Evolutionary conservation across 2,797 vertebrate species (phyloP).

Genomic region (Syngnathus acus): DNA sequence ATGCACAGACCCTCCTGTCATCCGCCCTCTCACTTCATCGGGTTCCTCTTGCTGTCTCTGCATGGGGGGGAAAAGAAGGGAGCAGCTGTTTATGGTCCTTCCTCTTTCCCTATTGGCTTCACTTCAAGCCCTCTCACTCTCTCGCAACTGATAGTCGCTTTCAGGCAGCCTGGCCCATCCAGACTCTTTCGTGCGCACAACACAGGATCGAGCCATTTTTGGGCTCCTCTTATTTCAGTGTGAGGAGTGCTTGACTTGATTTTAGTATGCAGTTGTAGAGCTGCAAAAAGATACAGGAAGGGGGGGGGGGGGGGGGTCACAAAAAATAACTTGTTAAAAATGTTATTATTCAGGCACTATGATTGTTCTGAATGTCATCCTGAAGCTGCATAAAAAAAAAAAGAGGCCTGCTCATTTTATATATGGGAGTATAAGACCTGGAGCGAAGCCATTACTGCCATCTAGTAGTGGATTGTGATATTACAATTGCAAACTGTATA

Average conservation of each 20-base stretch:
- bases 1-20: conserved; percentile 46
- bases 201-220: not conserved
- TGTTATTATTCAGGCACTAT: no score
- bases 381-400: no score
- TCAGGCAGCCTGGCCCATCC: conserved; percentile 42
- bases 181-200: not conserved
- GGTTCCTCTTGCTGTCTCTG: conserved; percentile 43
- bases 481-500: no score
- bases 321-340: not conserved
- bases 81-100: conserved; percentile 74
- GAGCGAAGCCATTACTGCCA: no score
- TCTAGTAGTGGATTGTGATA: no score
- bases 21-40: conserved; percentile 40
- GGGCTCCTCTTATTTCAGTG: not conserved
- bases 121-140: conserved; percentile 41
- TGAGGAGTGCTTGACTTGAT: not conserved
- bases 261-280: not conserved
- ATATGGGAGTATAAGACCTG: no score
- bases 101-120: conserved; percentile 60
- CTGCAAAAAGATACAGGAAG: not conserved
- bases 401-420: no score
- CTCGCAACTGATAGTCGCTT: conserved; percentile 48
- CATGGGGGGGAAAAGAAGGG: conserved; percentile 41
- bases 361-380: no score
- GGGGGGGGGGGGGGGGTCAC: not conserved